Evolutionary conservation across 2,888 invertebrate species (phyloP).

Genomic region (Trichogramma evanescens): DNA sequence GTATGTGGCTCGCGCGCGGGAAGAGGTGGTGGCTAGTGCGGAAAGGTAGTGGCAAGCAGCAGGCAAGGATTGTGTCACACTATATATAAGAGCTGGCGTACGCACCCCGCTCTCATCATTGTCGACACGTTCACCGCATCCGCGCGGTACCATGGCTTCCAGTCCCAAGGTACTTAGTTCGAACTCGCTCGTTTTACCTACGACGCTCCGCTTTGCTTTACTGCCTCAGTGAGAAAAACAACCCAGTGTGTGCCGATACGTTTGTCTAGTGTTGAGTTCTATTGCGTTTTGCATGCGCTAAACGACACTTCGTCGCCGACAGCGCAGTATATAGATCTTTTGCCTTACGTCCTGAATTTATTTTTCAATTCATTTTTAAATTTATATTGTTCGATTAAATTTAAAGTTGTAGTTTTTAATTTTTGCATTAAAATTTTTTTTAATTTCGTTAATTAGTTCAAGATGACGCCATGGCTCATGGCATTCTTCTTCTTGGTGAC

Average conservation of each 20-base stretch:
- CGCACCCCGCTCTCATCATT: conserved; percentile 41
- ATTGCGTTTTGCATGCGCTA: background rate
- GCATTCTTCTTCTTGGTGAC: conserved; percentile 43
- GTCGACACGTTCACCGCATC: conserved; percentile 45
- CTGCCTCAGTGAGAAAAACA: conserved; percentile 7
- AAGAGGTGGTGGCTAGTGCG: conserved; percentile 11
- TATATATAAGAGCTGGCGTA: conserved; percentile 41
- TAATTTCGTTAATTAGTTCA: conserved; percentile 18
- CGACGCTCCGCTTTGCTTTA: conserved; percentile 2
- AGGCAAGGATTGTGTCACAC: conserved; percentile 42
- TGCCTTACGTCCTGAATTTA: background rate
- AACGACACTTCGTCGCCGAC: too few relatives aligned
- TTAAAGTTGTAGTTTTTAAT: too few relatives aligned
- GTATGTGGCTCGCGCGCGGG: background rate
- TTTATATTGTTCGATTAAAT: background rate
- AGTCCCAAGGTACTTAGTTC: conserved; percentile 41
- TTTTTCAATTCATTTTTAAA: background rate
- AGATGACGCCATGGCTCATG: conserved; percentile 47
- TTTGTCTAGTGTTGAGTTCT: background rate
- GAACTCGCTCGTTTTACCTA: conserved; percentile 18
- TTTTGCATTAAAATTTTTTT: too few relatives aligned
- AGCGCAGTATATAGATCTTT: background rate
- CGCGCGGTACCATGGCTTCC: conserved; percentile 46
- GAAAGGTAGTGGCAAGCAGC: conserved; percentile 22
- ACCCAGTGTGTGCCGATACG: background rate